phyloP scores from a whole-genome alignment of 2,888 invertebrate genomes.

The Boloria selene region DNA sequence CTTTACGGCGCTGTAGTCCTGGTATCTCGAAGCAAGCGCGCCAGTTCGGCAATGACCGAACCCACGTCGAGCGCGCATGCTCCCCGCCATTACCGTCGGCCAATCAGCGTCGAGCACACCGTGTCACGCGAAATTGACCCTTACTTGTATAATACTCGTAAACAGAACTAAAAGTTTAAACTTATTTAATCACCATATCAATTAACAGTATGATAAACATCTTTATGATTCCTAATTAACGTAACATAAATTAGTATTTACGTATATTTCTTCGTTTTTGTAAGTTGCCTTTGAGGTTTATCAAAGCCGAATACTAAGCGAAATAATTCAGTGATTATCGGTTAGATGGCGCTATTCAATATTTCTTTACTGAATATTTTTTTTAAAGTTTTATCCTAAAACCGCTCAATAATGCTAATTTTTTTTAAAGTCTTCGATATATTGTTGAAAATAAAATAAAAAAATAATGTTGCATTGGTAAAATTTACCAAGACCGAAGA shows the following conservation, averaged over 20 bases:
- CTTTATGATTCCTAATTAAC: too few relatives aligned
- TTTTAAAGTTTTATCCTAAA: not conserved
- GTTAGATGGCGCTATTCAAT: slow-evolving; percentile 71
- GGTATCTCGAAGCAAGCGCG: slow-evolving; percentile 79
- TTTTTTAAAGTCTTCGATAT: not conserved
- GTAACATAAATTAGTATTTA: not conserved
- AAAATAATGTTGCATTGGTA: too few relatives aligned
- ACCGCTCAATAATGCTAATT: not conserved
- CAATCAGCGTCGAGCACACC: slow-evolving; percentile 70
- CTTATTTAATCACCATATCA: slow-evolving; percentile 1
- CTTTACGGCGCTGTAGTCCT: slow-evolving; percentile 77
- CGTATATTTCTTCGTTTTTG: not conserved
- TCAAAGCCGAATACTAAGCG: slow-evolving; percentile 33
- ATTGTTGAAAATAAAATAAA: too few relatives aligned
- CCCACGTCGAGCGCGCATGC: slow-evolving; percentile 75
- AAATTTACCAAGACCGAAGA: too few relatives aligned
- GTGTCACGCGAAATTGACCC: slow-evolving; percentile 54
- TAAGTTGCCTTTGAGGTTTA: slow-evolving; percentile 3
- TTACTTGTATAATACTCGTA: slow-evolving; percentile 42
- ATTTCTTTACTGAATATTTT: slow-evolving; percentile 4
- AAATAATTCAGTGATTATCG: slow-evolving; percentile 61
- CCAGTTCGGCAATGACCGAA: slow-evolving; percentile 78
- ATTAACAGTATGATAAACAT: slow-evolving; percentile 1
- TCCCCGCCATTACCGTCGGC: slow-evolving; percentile 69
- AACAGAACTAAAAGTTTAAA: slow-evolving; percentile 22